phyloP scores from a whole-genome alignment of 2,888 invertebrate genomes.

The Anagyrus pseudococci region DNA sequence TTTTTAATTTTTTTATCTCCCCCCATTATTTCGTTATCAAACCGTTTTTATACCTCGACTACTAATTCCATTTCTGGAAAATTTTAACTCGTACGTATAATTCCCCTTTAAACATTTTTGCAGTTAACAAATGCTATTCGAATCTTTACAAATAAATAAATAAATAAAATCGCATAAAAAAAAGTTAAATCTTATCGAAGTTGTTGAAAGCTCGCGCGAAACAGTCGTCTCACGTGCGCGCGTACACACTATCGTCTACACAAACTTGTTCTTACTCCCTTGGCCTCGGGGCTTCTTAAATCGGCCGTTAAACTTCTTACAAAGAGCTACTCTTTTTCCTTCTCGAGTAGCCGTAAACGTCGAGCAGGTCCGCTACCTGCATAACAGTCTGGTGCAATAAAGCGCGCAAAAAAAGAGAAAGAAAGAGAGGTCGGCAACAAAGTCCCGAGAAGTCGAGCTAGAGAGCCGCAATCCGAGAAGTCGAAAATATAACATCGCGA shows the following conservation, averaged over 20 bases:
- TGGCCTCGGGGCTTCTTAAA: conserved; percentile 13
- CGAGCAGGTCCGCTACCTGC: background rate
- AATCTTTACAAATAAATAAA: too few species aligned
- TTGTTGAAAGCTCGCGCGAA: background rate
- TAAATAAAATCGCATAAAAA: too few species aligned
- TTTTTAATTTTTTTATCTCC: background rate
- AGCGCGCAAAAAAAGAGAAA: too few species aligned
- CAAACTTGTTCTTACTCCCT: background rate
- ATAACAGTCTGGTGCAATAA: conserved; percentile 6
- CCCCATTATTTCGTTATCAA: conserved; percentile 16
- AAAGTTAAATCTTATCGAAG: too few species aligned
- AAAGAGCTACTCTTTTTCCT: conserved; percentile 21
- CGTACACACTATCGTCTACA: background rate
- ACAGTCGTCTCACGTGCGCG: background rate
- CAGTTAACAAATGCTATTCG: background rate
- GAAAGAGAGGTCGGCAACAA: too few species aligned
- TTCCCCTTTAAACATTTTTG: conserved; percentile 11
- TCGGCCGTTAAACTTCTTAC: conserved; percentile 31
- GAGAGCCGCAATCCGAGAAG: too few species aligned
- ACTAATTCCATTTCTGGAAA: too few species aligned
- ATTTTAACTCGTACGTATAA: too few species aligned
- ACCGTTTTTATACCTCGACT: too few species aligned
- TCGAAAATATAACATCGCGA: conserved; percentile 52
- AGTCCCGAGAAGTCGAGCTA: too few species aligned
- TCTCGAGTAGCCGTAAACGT: conserved; percentile 19